Evolutionary conservation across 2,888 invertebrate genomes (phyloP).

Genomic region (Clepsis dumicolana): DNA sequence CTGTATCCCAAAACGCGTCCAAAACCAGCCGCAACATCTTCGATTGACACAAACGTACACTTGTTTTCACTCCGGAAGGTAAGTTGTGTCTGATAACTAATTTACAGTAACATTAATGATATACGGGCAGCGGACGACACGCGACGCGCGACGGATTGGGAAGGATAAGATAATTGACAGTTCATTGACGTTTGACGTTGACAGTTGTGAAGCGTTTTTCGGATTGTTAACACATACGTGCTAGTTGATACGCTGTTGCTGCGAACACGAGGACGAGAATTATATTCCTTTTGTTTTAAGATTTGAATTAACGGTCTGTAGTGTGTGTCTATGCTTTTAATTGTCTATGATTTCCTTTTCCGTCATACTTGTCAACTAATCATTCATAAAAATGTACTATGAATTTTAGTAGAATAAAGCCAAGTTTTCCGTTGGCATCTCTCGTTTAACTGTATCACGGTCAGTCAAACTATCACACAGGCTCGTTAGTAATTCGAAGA

Average conservation of each 20-base stretch:
- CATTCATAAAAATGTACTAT: too few relatives aligned
- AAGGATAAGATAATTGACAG: conserved; percentile 29
- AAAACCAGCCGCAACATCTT: conserved; percentile 77
- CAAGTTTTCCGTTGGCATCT: too few relatives aligned
- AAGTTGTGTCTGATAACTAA: conserved; percentile 36
- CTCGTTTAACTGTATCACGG: too few relatives aligned
- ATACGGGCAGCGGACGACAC: conserved; percentile 35
- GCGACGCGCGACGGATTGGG: conserved; percentile 33
- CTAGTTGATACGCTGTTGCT: neutral
- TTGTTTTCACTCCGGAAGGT: conserved; percentile 38
- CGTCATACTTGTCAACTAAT: too few relatives aligned
- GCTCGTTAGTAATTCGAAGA: too few relatives aligned
- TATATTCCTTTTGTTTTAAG: too few relatives aligned
- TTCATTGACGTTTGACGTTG: conserved; percentile 33
- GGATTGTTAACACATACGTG: neutral
- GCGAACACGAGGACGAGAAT: too few relatives aligned
- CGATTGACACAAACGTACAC: conserved; percentile 44
- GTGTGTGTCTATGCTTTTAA: too few relatives aligned
- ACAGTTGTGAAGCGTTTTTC: conserved; percentile 25
- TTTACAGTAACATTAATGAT: conserved; percentile 38
- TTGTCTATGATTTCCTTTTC: too few relatives aligned
- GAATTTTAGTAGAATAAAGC: too few relatives aligned
- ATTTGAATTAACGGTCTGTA: too few relatives aligned
- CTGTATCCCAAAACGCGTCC: conserved; percentile 91
- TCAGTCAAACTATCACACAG: too few relatives aligned